Base-by-base conservation (phyloP, 2,113 vertebrate species). In the Trichomycterus rosablanca region DNA sequence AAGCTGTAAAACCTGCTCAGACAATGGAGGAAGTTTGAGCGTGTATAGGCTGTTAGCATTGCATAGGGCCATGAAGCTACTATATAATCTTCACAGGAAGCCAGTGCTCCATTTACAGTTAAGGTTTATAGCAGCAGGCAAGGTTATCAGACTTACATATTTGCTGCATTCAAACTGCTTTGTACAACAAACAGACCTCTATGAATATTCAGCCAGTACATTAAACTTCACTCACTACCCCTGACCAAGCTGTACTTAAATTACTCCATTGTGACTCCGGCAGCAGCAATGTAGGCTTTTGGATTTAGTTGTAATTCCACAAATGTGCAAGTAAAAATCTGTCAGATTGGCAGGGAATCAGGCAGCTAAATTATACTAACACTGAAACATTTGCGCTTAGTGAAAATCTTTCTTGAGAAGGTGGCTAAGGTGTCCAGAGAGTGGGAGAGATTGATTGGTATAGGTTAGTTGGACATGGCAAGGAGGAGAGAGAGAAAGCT, bases 11-110 rank as follows among this genome's bases (percentile, higher is more conserved):
- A 63, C 70, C n/a, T n/a, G n/a, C n/a, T n/a, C 69, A 69, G 77
- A 85, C 81, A 81, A 78, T 81, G 74, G 73, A 34, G 71, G 76
- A 78, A 78, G 83, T 83, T 83, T 83, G 83, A 82, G 78, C 73
- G 76, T 75, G 70, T 70, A 68, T 70, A 81, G 75, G 82, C 81
- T 81, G 66, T 84, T 80, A 80, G 74, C 71, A 78, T 59, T 54
- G 72, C 74, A 72, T 72, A 81, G 72, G 78, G 67, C 66, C 80
- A 66, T 78, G 76, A 83, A 84, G 81, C 72, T 66, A 67, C 65
- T 37, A 22, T 73, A 43, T 74, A 65, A 78, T 81, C 80, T 81
- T 82, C 83, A 77, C 76, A 80, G 65, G 72, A 73, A 81, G 66
- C 68, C 72, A 78, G 51, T 43, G 73, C 66, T 66, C 81, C 78